Conservation (phyloP, 2,888 invertebrate genomes). For the Labia minor region DNA sequence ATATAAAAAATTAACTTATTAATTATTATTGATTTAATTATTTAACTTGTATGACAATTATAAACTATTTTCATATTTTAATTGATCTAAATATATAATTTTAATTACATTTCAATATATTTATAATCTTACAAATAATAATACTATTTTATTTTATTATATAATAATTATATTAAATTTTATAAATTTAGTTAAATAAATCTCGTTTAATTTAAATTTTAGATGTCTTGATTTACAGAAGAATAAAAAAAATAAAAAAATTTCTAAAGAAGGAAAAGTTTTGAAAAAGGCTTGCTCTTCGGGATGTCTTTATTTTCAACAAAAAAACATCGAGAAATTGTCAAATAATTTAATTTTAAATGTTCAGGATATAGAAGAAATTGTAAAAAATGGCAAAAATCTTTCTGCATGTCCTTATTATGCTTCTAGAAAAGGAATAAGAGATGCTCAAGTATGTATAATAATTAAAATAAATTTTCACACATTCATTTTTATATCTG, state of each 20-base stretch:
- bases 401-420: slow-evolving; percentile 89
- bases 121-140: too few species aligned
- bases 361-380: slow-evolving; percentile 79
- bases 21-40: too few species aligned
- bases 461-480: neutral
- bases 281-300: slow-evolving; percentile 46
- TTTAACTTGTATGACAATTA: too few species aligned
- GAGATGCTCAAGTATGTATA: slow-evolving; percentile 57
- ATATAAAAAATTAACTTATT: too few species aligned
- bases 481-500: too few species aligned
- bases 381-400: slow-evolving; percentile 55
- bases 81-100: too few species aligned
- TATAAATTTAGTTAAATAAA: too few species aligned
- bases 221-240: slow-evolving; percentile 73
- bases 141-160: too few species aligned
- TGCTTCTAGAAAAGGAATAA: slow-evolving; percentile 67
- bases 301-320: slow-evolving; percentile 59
- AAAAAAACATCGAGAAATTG: slow-evolving; percentile 49
- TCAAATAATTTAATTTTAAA: slow-evolving; percentile 54
- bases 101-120: too few species aligned
- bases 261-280: slow-evolving; percentile 48
- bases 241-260: slow-evolving; percentile 46
- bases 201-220: too few species aligned
- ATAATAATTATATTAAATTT: too few species aligned
- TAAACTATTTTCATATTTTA: too few species aligned